Evolutionary conservation across 2,113 vertebrate species (phyloP), one percentile per base, ranked within the genome.

Genomic region (Coptodon bakossiorum): DNA sequence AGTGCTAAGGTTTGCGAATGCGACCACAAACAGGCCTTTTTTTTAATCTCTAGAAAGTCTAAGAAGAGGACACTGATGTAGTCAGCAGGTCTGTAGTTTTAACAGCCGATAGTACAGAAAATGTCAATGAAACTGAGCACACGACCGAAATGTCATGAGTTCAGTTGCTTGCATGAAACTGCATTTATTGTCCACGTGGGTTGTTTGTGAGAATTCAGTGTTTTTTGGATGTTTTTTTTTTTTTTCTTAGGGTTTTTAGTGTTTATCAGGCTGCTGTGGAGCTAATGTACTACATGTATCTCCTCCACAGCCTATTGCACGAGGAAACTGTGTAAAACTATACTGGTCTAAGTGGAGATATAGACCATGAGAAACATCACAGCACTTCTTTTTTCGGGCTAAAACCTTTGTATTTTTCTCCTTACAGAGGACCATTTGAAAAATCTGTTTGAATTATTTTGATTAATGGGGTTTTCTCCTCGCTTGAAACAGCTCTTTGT

Each of bases 91-190:
- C 43, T 56, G 29, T 82, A 36, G 82, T 84, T 88, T 85, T 54
- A 81, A 79, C 89, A 93, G 95, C 89, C 91, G 57, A 31, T 89
- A 86, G 87, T 96, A 94, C 89, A 93, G 88, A 93, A 95, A 90
- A 95, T 95, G 93, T 95, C 91, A 96, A 93, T 38, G 86, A 91
- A 61, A 89, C 83, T 27, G 17, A 53, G 38, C 73, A 90, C 31
- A 16, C 82, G 80, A 61, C 78, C 24, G 16, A 73, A 78, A 27
- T 24, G 10, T 40, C 45, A 73, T 31, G 81, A 61, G 45, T 88
- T 89, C 27, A 34, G 9, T 56, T 87, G 83, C 82, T 86, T 87
- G 89, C 89, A 83, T 92, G 93, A 66, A 81, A 27, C 45, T 82
- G 73, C 84, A 76, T 68, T 90, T 88, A 29, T 50, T 40, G 53